Percentiles rank a stretch among this genome's conserved stretches.
Conservation (phyloP, 2,797 vertebrate genomes). For the Enteromius anoplus region DNA sequence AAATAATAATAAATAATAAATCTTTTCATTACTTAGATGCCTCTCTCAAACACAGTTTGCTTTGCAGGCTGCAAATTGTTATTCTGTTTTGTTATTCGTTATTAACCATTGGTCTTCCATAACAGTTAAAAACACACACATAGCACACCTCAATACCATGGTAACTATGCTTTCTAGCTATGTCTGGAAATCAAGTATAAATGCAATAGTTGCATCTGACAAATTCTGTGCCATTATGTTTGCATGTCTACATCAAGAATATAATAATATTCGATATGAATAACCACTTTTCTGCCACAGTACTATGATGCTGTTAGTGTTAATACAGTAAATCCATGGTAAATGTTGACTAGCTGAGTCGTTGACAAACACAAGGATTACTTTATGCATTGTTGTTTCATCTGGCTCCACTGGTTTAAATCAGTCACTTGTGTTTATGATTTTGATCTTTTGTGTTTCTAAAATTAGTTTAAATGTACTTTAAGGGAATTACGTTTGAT, state of each 20-base stretch:
- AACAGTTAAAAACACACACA: too few relatives aligned
- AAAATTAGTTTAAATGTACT: background rate
- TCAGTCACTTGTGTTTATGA: background rate
- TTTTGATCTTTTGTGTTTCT: background rate
- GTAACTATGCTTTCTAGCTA: background rate
- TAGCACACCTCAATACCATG: background rate
- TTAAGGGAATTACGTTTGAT: background rate
- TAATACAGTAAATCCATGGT: background rate
- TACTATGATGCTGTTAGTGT: background rate
- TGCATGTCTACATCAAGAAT: background rate
- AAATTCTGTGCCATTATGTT: too few relatives aligned
- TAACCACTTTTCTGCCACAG: background rate
- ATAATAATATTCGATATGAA: background rate
- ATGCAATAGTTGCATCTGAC: background rate
- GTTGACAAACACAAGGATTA: too few relatives aligned
- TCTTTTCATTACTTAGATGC: too few relatives aligned
- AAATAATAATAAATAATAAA: too few relatives aligned
- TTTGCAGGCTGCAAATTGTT: too few relatives aligned
- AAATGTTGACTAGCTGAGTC: background rate
- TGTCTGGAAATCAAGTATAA: background rate
- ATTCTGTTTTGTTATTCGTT: too few relatives aligned
- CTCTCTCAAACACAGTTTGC: too few relatives aligned
- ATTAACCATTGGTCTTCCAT: too few relatives aligned
- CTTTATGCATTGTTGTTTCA: too few relatives aligned
- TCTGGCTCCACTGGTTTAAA: too few relatives aligned